Conservation (phyloP, 2,797 vertebrate species). For the Oceanodroma leucorhoa region DNA sequence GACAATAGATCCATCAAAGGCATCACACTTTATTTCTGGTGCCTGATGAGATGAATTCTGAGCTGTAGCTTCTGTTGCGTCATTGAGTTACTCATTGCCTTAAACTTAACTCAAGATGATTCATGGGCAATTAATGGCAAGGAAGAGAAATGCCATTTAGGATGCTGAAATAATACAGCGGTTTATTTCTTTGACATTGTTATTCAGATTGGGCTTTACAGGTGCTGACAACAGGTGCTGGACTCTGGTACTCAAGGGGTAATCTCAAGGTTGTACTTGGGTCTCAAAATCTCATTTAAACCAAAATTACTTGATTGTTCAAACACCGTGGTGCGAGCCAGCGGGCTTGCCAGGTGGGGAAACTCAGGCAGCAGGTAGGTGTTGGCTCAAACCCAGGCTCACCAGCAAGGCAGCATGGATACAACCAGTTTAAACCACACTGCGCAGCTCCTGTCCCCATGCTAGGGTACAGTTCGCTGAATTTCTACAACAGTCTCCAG, state of each 20-base stretch:
- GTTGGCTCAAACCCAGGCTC: background rate
- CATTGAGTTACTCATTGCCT: conserved; percentile 34
- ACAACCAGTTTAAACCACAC: background rate
- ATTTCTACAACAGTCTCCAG: background rate
- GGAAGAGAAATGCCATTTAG: background rate
- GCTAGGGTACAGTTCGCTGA: background rate
- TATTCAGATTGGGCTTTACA: background rate
- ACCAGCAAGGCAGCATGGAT: background rate
- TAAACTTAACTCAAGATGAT: conserved; percentile 11
- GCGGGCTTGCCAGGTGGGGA: background rate
- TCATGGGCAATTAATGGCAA: background rate
- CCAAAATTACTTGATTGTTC: background rate
- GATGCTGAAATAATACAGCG: background rate
- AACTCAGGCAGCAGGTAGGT: background rate
- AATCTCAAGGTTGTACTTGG: background rate
- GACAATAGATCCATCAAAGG: conserved; percentile 27
- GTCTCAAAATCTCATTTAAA: background rate
- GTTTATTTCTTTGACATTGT: background rate
- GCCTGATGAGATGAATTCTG: background rate
- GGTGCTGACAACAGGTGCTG: background rate
- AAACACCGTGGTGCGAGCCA: background rate
- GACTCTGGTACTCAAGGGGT: background rate
- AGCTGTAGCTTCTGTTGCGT: conserved; percentile 12
- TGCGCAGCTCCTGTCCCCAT: background rate
- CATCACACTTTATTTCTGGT: background rate